A percentile compares a stretch with the other conserved stretches of the same genome.
These are phyloP conservation scores for Drosophila barbarae DNA, from an alignment of 2,888 invertebrate species.

Conservation along the genomic window DNA sequence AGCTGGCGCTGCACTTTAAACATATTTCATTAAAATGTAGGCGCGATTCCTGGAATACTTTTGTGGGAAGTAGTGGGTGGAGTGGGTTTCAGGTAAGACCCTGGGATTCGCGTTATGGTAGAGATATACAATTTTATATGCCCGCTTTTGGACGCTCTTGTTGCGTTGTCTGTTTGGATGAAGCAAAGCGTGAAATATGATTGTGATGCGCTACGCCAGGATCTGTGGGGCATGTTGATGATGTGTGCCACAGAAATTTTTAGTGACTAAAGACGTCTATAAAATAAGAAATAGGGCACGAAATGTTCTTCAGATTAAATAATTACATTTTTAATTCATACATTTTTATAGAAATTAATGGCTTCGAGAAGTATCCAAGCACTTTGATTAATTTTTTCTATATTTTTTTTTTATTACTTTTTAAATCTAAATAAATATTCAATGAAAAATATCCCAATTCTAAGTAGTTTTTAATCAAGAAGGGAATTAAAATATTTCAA, in stretches of 20 bases:
- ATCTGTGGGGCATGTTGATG: constrained; percentile 1
- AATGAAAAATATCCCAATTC: neutral
- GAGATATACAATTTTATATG: constrained; percentile 57
- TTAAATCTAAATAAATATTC: neutral
- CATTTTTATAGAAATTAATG: neutral
- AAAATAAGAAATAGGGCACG: neutral
- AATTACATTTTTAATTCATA: neutral
- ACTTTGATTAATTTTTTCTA: neutral
- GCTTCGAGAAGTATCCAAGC: fast-evolving
- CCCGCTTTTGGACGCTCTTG: constrained; percentile 41
- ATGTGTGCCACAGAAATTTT: neutral
- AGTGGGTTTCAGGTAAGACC: constrained; percentile 29
- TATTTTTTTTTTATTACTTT: too few relatives aligned
- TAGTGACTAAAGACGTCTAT: too few relatives aligned
- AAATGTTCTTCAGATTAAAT: neutral
- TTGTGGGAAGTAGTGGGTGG: neutral
- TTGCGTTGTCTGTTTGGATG: constrained; percentile 51
- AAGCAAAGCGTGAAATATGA: constrained; percentile 73
- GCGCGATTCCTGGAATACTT: constrained; percentile 32
- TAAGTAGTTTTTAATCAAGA: neutral
- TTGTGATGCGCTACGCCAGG: constrained; percentile 52
- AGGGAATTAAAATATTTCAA: neutral
- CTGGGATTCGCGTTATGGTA: constrained; percentile 47
- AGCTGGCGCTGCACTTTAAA: constrained; percentile 51
- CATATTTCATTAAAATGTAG: constrained; percentile 66